These are phyloP conservation scores for Amphipoea oculea DNA, from an alignment of 2,888 invertebrate genomes.

Conservation along the genomic window DNA sequence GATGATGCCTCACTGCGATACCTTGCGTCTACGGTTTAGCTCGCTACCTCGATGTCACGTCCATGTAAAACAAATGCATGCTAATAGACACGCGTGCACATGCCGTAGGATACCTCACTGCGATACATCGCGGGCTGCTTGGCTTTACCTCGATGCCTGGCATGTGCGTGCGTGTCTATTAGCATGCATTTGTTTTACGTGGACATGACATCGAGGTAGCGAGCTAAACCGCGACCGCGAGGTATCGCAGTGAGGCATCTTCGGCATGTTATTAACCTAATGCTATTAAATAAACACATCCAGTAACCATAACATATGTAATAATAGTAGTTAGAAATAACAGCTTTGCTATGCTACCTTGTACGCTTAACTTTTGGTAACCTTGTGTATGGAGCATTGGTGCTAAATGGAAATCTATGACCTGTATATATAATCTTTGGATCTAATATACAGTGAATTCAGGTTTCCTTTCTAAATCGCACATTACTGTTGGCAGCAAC, in stretches of 20 bases:
- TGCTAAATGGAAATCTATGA: conserved; percentile 33
- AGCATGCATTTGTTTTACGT: too few species aligned
- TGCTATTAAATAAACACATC: conserved; percentile 12
- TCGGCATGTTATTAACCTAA: neutral
- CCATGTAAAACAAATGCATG: neutral
- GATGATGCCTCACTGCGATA: neutral
- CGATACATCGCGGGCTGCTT: too few species aligned
- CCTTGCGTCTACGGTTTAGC: neutral
- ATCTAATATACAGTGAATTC: conserved; percentile 33
- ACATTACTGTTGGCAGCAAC: conserved; percentile 21
- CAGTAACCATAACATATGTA: conserved; percentile 3
- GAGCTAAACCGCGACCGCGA: too few species aligned
- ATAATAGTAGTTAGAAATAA: conserved; percentile 30
- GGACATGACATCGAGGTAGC: too few species aligned
- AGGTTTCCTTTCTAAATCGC: conserved; percentile 7
- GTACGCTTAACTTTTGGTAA: conserved; percentile 44
- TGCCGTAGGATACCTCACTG: too few species aligned
- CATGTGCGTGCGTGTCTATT: too few species aligned
- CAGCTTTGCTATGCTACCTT: conserved; percentile 39
- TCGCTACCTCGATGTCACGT: neutral
- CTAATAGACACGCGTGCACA: too few species aligned
- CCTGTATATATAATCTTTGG: conserved; percentile 22
- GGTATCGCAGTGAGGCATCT: neutral
- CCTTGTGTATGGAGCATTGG: conserved; percentile 24
- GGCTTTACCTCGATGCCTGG: too few species aligned